A percentile compares a stretch with the other conserved stretches of the same genome.
These are phyloP conservation scores for Eremobia ochroleuca DNA, from an alignment of 2,888 invertebrate species.

Conservation along the genomic window DNA sequence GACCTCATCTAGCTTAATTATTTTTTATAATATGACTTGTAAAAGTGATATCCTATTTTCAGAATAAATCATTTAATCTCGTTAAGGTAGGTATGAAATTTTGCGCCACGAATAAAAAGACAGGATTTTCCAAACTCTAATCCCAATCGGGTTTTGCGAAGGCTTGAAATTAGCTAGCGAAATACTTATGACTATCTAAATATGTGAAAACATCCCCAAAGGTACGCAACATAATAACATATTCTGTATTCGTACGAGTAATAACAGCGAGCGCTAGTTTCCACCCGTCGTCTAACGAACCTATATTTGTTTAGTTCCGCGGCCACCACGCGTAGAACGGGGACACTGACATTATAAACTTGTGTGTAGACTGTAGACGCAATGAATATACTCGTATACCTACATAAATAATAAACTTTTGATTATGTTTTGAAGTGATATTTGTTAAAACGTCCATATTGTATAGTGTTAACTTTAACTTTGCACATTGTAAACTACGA, in stretches of 20 bases:
- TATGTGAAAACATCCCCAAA: constrained; percentile 8
- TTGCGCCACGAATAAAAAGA: too few relatives aligned
- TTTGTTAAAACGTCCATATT: background rate
- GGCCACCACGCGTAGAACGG: constrained; percentile 14
- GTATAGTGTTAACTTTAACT: background rate
- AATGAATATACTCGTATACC: background rate
- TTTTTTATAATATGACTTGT: too few relatives aligned
- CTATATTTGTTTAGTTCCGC: constrained; percentile 33
- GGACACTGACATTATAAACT: constrained; percentile 36
- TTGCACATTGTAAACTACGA: background rate
- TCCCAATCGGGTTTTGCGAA: too few relatives aligned
- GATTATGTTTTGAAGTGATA: background rate
- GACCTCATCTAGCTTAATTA: too few relatives aligned
- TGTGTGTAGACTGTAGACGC: background rate
- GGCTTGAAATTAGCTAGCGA: background rate
- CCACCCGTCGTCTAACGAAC: constrained; percentile 9
- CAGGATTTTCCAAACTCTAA: background rate
- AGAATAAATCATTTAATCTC: too few relatives aligned
- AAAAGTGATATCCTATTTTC: too few relatives aligned
- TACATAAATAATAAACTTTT: background rate
- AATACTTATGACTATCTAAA: background rate
- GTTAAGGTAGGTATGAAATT: too few relatives aligned
- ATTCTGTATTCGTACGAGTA: constrained; percentile 22
- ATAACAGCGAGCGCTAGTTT: constrained; percentile 3
- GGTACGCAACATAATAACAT: constrained; percentile 11